Percentiles rank a stretch among this genome's conserved stretches.
These are phyloP conservation scores for Drosophila conformis DNA, from an alignment of 2,888 invertebrate species.

Conservation along the genomic window DNA sequence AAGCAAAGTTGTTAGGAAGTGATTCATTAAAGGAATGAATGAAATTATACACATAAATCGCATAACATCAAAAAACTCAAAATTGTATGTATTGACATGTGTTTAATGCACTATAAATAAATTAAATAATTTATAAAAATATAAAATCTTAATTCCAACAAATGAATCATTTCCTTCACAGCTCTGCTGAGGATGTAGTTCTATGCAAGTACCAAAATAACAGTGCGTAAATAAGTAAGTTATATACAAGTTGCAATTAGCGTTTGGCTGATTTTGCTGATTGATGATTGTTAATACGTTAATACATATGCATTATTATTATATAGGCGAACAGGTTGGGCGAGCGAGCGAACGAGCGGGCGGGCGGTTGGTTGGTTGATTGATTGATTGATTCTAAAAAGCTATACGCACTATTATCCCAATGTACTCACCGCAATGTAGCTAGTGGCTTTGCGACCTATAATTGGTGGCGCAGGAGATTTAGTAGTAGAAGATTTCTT, in stretches of 20 bases:
- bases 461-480: slow-evolving; percentile 85
- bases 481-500: slow-evolving; percentile 83
- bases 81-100: not conserved
- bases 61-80: not conserved
- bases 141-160: not conserved
- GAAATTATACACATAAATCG: not conserved
- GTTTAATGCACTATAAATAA: not conserved
- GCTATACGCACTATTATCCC: slow-evolving; percentile 76
- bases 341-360: slow-evolving; percentile 33
- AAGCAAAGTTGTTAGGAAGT: not conserved
- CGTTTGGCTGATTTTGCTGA: slow-evolving; percentile 17
- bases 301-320: slow-evolving; percentile 10
- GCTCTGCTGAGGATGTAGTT: slow-evolving; percentile 16
- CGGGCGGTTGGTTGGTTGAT: slow-evolving; percentile 14
- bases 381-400: slow-evolving; percentile 61
- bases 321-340: slow-evolving; percentile 5
- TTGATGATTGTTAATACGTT: slow-evolving; percentile 37
- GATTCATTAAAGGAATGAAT: not conserved
- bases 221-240: slow-evolving; percentile 69
- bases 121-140: not conserved
- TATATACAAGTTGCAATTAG: slow-evolving; percentile 60
- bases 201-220: slow-evolving; percentile 79
- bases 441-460: slow-evolving; percentile 88
- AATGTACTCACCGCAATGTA: slow-evolving; percentile 87
- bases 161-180: slow-evolving; percentile 13